These are phyloP conservation scores for Ataeniobius toweri DNA, from an alignment of 2,797 vertebrate genomes.

Conservation along the genomic window DNA sequence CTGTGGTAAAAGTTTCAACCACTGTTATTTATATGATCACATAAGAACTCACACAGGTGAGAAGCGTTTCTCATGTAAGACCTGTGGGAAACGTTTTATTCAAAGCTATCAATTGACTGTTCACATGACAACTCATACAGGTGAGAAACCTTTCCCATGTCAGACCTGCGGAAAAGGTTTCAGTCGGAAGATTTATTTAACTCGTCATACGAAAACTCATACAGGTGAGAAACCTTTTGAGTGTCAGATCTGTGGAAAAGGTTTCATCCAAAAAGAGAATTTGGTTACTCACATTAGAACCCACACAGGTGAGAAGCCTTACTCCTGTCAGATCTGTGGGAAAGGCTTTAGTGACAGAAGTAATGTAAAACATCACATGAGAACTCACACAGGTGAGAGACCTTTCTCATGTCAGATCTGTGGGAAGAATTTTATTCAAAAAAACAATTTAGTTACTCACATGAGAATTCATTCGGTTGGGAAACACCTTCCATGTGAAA, in stretches of 20 bases:
- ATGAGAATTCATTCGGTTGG: neutral
- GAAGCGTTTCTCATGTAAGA: neutral
- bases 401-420: neutral
- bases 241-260: neutral
- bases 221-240: neutral
- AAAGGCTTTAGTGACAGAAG: neutral
- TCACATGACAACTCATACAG: slow-evolving; percentile 1
- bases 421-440: slow-evolving; percentile 1
- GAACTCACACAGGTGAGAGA: neutral
- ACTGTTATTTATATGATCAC: neutral
- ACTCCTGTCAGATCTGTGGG: neutral
- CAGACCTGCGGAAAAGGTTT: neutral
- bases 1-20: neutral
- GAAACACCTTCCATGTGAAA: neutral
- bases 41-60: neutral
- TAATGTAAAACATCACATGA: neutral
- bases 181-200: neutral
- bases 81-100: neutral
- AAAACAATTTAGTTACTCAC: neutral
- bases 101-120: neutral
- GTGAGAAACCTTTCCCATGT: neutral
- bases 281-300: neutral
- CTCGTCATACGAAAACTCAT: neutral
- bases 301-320: slow-evolving; percentile 1
- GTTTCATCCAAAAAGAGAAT: neutral